Base-by-base conservation (phyloP, 2,888 invertebrate genomes). In the Calephelis perditalis region DNA sequence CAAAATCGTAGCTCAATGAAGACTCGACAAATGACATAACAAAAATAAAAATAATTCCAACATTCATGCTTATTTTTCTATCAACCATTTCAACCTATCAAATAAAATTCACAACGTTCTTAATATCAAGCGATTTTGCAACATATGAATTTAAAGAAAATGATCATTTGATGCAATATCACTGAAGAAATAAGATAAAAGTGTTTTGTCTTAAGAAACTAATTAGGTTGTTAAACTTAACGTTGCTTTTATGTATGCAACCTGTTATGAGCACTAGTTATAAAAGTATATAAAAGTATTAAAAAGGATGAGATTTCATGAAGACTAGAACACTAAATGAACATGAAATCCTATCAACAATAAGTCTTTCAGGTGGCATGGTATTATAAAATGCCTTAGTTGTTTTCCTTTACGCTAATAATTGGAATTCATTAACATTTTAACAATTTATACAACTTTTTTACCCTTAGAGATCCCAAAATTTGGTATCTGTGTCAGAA, bases 281-380 rank as follows among this genome's bases (percentile, higher is more conserved):
- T 54, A 45, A 46, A 55, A 85, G 82, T 82, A 76, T 78, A 76
- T 75, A 78, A 82, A 75, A 79, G 66, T 63, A 66, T 68, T 64
- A 64, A 64, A 80, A 82, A 82, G 84, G 84, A 89, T 90, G 89
- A 88, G 83, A 87, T 84, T 84, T 77, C 81, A 87, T 89, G 89
- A 89, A 84, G 81, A 84, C 90, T 90, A 90, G 87, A 88, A 81
- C 79, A 86, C 89, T 90, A 90, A 78, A 89, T 90, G 90, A 87
- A 86, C 82, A 85, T 86, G 89, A 89, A 88, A 88, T 86, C 81
- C 88, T 90, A 87, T 89, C 81, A 85, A 81, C 81, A 78, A 88
- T 88, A 88, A 90, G 89, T 89, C 88, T 90, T 90, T 86, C 87
- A 87, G 86, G 81, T 89, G 85, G 78, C 82, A 81, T 79, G 83